These are phyloP conservation scores for Urophycis tenuis DNA, from an alignment of 2,797 vertebrate genomes.

Conservation along the genomic window DNA sequence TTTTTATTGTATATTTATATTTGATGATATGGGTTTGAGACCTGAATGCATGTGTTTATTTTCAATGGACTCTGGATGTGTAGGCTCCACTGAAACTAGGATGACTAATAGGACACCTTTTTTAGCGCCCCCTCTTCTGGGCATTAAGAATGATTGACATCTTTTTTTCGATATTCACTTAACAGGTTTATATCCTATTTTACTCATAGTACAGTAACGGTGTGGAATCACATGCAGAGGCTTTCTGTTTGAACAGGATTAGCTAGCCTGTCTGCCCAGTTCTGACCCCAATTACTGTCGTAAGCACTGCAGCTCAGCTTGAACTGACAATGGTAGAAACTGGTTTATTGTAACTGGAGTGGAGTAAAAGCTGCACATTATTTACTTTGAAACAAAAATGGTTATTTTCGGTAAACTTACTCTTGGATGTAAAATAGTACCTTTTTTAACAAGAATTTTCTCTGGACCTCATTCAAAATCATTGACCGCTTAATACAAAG, in stretches of 20 bases:
- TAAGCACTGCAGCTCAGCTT: neutral
- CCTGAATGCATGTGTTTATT: no score
- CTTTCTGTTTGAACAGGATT: slow-evolving; percentile 49
- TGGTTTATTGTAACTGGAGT: slow-evolving; percentile 41
- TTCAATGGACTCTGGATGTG: no score
- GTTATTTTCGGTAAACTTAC: neutral
- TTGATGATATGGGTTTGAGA: no score
- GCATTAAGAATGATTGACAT: no score
- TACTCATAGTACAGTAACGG: neutral
- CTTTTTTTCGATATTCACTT: no score
- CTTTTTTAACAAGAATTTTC: neutral
- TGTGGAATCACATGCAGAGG: slow-evolving; percentile 31
- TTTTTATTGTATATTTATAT: no score
- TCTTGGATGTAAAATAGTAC: neutral
- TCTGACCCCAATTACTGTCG: slow-evolving; percentile 23
- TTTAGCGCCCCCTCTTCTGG: no score
- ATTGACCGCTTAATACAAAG: slow-evolving; percentile 23
- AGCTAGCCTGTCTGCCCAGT: slow-evolving; percentile 34
- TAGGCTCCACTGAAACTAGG: no score
- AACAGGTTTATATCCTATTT: neutral
- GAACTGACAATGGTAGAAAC: slow-evolving; percentile 24
- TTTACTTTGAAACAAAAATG: neutral
- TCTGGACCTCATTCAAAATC: neutral
- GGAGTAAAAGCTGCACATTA: neutral
- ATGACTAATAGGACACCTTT: no score